Evolutionary conservation across 2,888 invertebrate species (phyloP).

Genomic region (Myopa tessellatipennis): DNA sequence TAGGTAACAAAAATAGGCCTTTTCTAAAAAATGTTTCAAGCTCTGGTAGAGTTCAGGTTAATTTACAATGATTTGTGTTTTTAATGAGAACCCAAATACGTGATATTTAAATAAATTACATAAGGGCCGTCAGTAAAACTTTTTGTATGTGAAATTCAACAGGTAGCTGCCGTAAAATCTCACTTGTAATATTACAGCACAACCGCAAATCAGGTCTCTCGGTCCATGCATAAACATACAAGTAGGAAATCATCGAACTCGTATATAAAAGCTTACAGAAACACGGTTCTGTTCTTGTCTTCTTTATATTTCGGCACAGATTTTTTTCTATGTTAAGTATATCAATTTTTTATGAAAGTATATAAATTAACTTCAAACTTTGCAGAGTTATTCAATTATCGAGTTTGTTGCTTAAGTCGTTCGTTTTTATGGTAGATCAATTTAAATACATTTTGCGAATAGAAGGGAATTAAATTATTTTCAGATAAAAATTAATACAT

Average conservation of each 20-base stretch:
- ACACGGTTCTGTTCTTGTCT: neutral
- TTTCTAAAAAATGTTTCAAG: no score
- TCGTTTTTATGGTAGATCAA: constrained; percentile 47
- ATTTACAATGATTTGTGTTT: neutral
- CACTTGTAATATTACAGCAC: neutral
- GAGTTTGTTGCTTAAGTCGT: constrained; percentile 60
- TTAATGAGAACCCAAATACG: neutral
- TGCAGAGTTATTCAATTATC: neutral
- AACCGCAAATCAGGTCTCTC: constrained; percentile 14
- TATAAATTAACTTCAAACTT: no score
- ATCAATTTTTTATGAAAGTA: no score
- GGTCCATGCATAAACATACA: neutral
- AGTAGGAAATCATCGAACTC: neutral
- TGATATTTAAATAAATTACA: neutral
- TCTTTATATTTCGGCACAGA: no score
- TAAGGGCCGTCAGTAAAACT: neutral
- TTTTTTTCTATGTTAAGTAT: no score
- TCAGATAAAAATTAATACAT: no score
- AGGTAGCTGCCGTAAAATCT: neutral
- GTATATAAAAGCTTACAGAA: neutral
- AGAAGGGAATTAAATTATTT: no score
- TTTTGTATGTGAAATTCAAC: neutral
- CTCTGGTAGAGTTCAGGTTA: neutral
- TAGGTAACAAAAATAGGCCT: no score
- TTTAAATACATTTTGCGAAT: no score